phyloP scores from a whole-genome alignment of 2,888 invertebrate genomes.

The Mesopsocus fuscifrons region DNA sequence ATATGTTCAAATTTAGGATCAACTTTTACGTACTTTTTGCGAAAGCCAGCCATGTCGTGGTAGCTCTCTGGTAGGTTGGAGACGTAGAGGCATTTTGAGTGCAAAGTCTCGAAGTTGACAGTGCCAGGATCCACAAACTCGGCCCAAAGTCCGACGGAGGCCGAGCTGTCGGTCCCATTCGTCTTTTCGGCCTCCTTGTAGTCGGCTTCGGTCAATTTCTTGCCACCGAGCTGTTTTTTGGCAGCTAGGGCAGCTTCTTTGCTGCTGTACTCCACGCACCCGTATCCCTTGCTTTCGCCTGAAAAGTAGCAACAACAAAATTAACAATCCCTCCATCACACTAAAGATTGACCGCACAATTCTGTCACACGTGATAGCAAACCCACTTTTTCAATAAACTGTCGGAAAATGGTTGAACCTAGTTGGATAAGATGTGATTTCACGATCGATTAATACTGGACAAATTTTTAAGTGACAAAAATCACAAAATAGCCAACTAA shows the following conservation, averaged over 20 bases:
- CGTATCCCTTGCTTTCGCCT: conserved; percentile 33
- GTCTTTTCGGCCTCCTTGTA: no score
- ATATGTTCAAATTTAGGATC: no score
- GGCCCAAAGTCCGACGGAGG: conserved; percentile 26
- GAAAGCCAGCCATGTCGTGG: conserved; percentile 28
- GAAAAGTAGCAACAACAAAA: conserved; percentile 12
- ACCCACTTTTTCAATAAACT: no score
- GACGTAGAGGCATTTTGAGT: conserved; percentile 31
- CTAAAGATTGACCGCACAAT: no score
- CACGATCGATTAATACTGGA: no score
- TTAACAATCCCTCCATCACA: no score
- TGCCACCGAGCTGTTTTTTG: conserved; percentile 21
- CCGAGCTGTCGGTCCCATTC: no score
- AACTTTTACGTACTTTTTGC: conserved; percentile 16
- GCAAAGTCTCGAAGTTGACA: conserved; percentile 27
- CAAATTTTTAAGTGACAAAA: no score
- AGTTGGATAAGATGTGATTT: no score
- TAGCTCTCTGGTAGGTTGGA: conserved; percentile 30
- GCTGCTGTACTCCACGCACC: conserved; percentile 30
- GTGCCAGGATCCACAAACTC: conserved; percentile 30
- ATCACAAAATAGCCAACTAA: no score
- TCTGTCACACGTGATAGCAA: no score
- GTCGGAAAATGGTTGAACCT: no score
- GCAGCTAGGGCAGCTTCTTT: conserved; percentile 29
- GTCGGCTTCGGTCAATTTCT: conserved; percentile 23